A percentile compares a stretch with the other conserved stretches of the same genome.
Evolutionary conservation across 2,113 vertebrate genomes (phyloP).

Genomic region (Aegithalos caudatus): DNA sequence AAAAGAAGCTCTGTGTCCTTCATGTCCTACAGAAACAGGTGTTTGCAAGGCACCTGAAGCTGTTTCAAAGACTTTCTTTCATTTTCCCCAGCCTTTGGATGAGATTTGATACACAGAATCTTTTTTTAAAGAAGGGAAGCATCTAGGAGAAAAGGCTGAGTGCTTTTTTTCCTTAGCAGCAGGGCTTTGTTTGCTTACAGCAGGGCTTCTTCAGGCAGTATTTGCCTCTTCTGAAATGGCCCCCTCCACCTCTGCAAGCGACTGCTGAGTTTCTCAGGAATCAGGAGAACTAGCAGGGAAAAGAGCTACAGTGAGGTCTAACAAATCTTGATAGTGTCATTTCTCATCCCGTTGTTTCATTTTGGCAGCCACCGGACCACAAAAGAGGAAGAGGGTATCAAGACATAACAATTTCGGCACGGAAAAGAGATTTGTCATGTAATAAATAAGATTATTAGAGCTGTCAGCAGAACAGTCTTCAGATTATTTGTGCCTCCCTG

Average conservation of each 20-base stretch:
- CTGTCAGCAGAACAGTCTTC: conserved; percentile 4
- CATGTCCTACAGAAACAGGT: not conserved
- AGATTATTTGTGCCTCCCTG: conserved; percentile 21
- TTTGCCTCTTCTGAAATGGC: not conserved
- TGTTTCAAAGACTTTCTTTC: not conserved
- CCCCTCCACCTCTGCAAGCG: not conserved
- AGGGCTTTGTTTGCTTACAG: not conserved
- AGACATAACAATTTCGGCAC: not conserved
- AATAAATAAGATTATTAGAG: conserved; percentile 44
- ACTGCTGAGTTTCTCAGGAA: not conserved
- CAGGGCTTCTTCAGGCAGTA: not conserved
- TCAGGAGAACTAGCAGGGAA: not conserved
- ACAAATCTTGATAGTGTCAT: conserved; percentile 1
- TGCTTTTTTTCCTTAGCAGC: not conserved
- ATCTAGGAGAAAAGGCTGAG: not conserved
- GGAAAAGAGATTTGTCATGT: conserved; percentile 20
- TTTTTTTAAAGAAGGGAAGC: not conserved
- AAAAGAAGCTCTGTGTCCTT: not conserved
- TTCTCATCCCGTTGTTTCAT: conserved; percentile 20
- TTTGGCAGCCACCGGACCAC: not conserved
- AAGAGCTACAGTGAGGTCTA: not conserved
- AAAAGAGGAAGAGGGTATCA: not conserved
- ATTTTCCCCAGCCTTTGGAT: not conserved
- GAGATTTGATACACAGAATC: not conserved
- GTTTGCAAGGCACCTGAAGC: not conserved